Evolutionary conservation across 2,797 vertebrate species (phyloP), one percentile per base, ranked within the genome.

Genomic region (Phylloscopus collybita): DNA sequence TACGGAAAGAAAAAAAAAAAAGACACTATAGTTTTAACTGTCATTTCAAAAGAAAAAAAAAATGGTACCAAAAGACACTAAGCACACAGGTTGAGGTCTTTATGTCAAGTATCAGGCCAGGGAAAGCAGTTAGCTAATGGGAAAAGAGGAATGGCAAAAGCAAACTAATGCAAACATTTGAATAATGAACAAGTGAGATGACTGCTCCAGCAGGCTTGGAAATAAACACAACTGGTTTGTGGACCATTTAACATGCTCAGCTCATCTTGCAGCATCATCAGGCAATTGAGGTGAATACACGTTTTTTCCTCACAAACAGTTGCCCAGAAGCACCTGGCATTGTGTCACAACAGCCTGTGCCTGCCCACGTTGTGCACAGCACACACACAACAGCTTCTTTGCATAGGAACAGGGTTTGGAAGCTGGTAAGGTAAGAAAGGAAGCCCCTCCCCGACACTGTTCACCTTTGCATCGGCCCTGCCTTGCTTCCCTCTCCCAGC

Each of bases 11-110:
- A 50, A 53, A 74, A 30, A 16, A 11, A 42, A 69, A 60, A 38
- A 59, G 7, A 74, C 27, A 61, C 6, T 30, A 10, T 70, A n/a
- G 11, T 86, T 94, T 91, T 87, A 91, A 80, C 19, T 71, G 51
- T 69, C 16, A n/a, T 67, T 87, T 61, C 45, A 34, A 49, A 80
- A 80, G 73, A 18, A 64, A 85, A 80, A 76, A 73, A 60, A 34
- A 26, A 3, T 3, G 86, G 93, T 94, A 96, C 93, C 95, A 94
- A 93, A 93, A 86, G 50, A 86, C 70, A 88, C 61, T 67, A 91
- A 91, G 90, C 86, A 94, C 96, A 95, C 80, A 95, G 80, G 74
- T 88, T 93, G 86, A 93, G 93, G 96, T 96, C 95, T 90, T 60
- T 40, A 67, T 53, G 72, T 95, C 96, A 96, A 97, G 96, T 94